Evolutionary conservation across 2,797 vertebrate species (phyloP).

Genomic region (Lycodopsis pacificus): DNA sequence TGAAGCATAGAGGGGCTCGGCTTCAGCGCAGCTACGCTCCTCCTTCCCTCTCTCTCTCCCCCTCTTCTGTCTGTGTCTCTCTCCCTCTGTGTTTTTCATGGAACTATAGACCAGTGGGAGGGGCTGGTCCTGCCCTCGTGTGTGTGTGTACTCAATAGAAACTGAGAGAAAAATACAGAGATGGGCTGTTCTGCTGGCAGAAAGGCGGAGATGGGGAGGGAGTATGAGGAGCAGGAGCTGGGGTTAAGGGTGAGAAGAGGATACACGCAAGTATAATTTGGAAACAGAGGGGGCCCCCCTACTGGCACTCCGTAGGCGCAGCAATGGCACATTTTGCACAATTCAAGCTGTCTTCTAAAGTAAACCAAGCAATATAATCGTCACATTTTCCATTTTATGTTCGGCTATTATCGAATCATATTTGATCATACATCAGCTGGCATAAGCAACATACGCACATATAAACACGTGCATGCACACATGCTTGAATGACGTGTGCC

Average conservation of each 20-base stretch:
- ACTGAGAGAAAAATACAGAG: constrained; percentile 53
- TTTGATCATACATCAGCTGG: neutral
- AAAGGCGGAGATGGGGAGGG: constrained; percentile 58
- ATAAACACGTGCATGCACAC: neutral
- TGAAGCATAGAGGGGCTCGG: constrained; percentile 89
- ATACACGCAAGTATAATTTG: constrained; percentile 58
- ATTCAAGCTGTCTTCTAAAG: constrained; percentile 17
- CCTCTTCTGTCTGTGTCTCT: constrained; percentile 56
- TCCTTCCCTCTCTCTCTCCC: constrained; percentile 71
- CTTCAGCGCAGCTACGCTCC: constrained; percentile 90
- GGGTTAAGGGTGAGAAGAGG: constrained; percentile 66
- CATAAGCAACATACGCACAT: neutral
- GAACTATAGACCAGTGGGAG: constrained; percentile 74
- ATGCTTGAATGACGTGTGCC: neutral
- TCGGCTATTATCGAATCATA: neutral
- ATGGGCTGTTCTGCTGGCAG: constrained; percentile 63
- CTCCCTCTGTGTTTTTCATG: constrained; percentile 64
- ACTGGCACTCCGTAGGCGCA: constrained; percentile 73
- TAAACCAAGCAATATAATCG: neutral
- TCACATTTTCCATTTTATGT: neutral
- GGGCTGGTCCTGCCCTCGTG: constrained; percentile 70
- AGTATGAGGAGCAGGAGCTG: constrained; percentile 40
- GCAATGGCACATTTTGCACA: constrained; percentile 48
- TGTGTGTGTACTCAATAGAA: constrained; percentile 51
- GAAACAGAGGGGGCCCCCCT: constrained; percentile 79